Evolutionary conservation across 1,140 invertebrate genomes (phyloP), one percentile per base, ranked within the genome.

Genomic region (Helicoverpa zea): DNA sequence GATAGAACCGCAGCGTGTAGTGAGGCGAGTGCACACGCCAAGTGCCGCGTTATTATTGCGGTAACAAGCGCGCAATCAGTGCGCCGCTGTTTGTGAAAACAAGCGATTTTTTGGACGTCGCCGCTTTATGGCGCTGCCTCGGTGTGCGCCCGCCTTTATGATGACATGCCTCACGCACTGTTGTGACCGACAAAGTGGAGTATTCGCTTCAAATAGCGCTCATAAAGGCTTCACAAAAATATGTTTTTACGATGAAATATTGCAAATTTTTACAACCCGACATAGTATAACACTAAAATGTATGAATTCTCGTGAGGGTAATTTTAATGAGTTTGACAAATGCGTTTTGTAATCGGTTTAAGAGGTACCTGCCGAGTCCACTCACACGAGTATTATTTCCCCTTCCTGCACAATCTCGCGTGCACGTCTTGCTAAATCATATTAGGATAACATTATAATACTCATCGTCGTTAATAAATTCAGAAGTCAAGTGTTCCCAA

Each of bases 61-160:
- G 80, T 84, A 84, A 84, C 83, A 84, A 84, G 80, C 80, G 83
- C 75, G 68, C 83, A 81, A 84, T 84, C 83, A 81, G 49, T 47
- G 75, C 56, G 70, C 49, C 29, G 66, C 59, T 75, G 73, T 79
- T 80, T 77, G 74, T 81, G 54, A 78, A 79, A 84, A 81, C 80
- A 81, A 35, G 13, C 70, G 35, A 23, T 35, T 70, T 77, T 58
- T 79, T 75, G 64, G 18, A 58, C 49, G 35, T 30, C 30, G 35
- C 52, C 70, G 52, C 52, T 30, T 11, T 35, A 14, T 56, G 51
- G 14, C 52, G 30, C 51, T 5, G 52, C 30, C 4, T 2, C 7
- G 47, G 14, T 56, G 70, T 52, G 29, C 47, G 23, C 11, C 12
- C 18, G 18, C 49, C 66, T 70, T 70, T 70, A 70, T 70, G 23